Base-by-base conservation (phyloP, 1,140 invertebrate genomes). In the Mizuhopecten yessoensis region DNA sequence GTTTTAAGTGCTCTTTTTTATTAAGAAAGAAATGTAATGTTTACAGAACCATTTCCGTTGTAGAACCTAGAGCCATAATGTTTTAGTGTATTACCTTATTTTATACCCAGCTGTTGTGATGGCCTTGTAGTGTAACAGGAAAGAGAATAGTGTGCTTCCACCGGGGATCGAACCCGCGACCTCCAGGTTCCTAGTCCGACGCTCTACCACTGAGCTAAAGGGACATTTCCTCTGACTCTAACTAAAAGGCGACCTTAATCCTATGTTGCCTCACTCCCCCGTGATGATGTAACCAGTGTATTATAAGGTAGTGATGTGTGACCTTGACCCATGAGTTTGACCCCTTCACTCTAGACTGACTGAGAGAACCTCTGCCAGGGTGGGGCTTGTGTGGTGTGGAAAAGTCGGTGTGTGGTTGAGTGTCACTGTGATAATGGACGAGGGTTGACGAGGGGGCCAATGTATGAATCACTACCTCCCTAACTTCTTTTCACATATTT, bases 1-100 rank as follows among this genome's bases (percentile, higher is more conserved):
- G 57, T 75, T 75, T 75, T 75, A 75, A 75, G 57, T 29, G 57
- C 29, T n/a, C n/a, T n/a, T 29, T 49, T 49, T 49, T 49, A 2
- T 23, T 23, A 10, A 49, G 11, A 17, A 29, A n/a, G 29, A 75
- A n/a, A 5, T 39, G 5, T 39, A 7, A 5, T 75, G 57, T 75
- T 75, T 75, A 75, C 57, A 75, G 57, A 29, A 75, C 23, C 29
- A 75, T 75, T 75, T 75, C 57, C 57, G 57, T n/a, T 75, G 23
- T 75, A 29, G 57, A 75, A 75, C 57, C n/a, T n/a, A 75, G 23
- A 29, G n/a, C 57, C 29, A n/a, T 29, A 29, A 13, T 75, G 57
- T 29, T 75, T 7, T 39, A 75, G 57, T 75, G 57, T 75, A 75
- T 75, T 75, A n/a, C 57, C 17, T n/a, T 75, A n/a, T 17, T n/a